Base-by-base conservation (phyloP, 2,888 invertebrate species). In the Hydriomena furcata region DNA sequence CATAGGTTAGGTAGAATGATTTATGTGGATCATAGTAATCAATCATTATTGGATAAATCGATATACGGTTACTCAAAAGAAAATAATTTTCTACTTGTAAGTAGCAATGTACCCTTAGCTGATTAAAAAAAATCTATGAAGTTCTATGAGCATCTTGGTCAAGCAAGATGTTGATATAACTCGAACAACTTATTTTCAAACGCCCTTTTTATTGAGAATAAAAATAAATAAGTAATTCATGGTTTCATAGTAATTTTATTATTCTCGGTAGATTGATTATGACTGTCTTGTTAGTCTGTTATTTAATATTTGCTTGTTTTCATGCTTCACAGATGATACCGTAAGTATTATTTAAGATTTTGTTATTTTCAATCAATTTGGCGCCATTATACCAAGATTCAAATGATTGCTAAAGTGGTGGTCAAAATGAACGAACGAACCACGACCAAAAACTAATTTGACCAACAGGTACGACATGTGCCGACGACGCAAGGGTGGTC, bases 401-500 rank as follows among this genome's bases (percentile, higher is more conserved):
- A 34, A 42, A 38, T 5, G 2, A 47, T 25, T 23, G 42, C 25
- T 43, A 3, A 32, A 5, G 37, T 41, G 63, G 67, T 52, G 73
- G 63, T 66, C 68, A 66, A 60, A 53, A 71, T 78, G 76, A 81
- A 80, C 79, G 76, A 81, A 80, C 79, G 81, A 24, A 41, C 23
- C 31, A 31, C 41, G 40, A 65, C 71, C 67, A 73, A 80, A 54
- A 73, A 76, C 75, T 79, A 74, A 84, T 88, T 88, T 88, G 69
- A 84, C 88, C 91, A 91, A 92, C 95, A 97, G 97, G 95, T 97
- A 97, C 92, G 98, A 98, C 94, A 97, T 98, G 97, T 98, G 98
- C 94, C 95, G 98, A 81, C 94, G 97, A 87, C 94, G 97, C 91
- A 97, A 97, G 93, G 97, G 97, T 92, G 97, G 97, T 89, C 95